phyloP scores from a whole-genome alignment of 2,888 invertebrate species.

The Drosophila rubida region DNA sequence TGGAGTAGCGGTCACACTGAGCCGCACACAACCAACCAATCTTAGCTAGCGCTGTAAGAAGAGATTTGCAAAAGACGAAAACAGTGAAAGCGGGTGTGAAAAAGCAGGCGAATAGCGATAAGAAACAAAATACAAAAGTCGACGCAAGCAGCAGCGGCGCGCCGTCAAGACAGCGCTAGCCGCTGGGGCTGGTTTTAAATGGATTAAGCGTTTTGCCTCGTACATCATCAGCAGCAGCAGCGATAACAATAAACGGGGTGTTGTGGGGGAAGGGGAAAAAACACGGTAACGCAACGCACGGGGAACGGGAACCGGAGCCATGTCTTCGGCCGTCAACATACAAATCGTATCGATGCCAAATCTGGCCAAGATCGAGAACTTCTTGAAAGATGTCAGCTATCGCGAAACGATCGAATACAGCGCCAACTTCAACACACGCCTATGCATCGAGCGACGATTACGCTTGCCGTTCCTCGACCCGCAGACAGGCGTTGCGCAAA shows the following conservation, averaged over 20 bases:
- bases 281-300: background rate
- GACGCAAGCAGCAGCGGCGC: conserved; percentile 58
- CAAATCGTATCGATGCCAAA: conserved; percentile 89
- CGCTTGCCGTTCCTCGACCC: conserved; percentile 98
- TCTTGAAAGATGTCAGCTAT: conserved; percentile 94
- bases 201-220: conserved; percentile 52
- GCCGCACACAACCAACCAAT: conserved; percentile 44
- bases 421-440: conserved; percentile 95
- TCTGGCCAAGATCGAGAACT: conserved; percentile 91
- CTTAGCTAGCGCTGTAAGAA: conserved; percentile 45
- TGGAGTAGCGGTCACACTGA: background rate
- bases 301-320: conserved; percentile 15
- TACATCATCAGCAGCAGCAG: conserved; percentile 4
- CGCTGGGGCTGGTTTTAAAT: conserved; percentile 60
- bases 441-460: conserved; percentile 95
- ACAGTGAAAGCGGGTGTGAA: conserved; percentile 61
- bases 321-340: conserved; percentile 86
- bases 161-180: conserved; percentile 57
- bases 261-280: conserved; percentile 3
- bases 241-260: conserved; percentile 49
- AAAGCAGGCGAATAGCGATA: conserved; percentile 53
- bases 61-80: conserved; percentile 62
- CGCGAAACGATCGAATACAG: conserved; percentile 97
- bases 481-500: conserved; percentile 98
- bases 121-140: conserved; percentile 57